Evolutionary conservation across 2,888 invertebrate species (phyloP), one percentile per base, ranked within the genome.

Genomic region (Agapostemon virescens): DNA sequence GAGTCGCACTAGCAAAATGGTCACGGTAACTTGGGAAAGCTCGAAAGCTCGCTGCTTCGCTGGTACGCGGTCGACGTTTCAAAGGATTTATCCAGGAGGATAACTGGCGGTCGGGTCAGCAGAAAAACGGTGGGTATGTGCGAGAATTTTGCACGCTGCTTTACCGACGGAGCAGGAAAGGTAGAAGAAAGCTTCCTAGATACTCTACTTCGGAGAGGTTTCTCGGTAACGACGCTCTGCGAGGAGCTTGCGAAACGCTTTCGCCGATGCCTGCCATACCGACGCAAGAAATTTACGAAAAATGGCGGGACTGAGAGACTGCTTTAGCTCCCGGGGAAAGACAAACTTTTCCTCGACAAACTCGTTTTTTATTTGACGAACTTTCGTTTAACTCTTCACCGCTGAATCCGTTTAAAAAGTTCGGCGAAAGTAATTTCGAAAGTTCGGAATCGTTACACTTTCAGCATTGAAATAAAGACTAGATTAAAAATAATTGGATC

Each of bases 191-290:
- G 86, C 77, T 79, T 79, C 69, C n/a, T 15, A 71, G 52, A 74
- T 77, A 71, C 58, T 77, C 81, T 69, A 75, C 40, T 45, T 66
- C 49, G 70, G 33, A 63, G 69, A 75, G 86, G 86, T 76, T 64
- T 66, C 52, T 30, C 40, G 79, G 76, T 72, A 74, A 79, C 79
- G 11, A 81, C 77, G 2, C 78, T 58, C 42, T 0, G 15, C 40
- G 77, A 64, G 7, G 42, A 81, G 75, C 77, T 77, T 69, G 55
- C 63, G 45, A 73, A 68, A 30, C 55, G 23, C 15, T n/a, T 42
- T 11, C 55, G 2, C 26, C 40, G 30, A 1, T 23, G 66, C 4
- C 72, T 81, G 11, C 52, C 26, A 3, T 86, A 84, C 73, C 83
- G 83, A 84, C 81, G 26, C 36, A 1, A 38, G 33, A 58, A 52